Percentiles rank a stretch among this genome's conserved stretches.
Conservation (phyloP, 2,888 invertebrate species). For the Malachius bipustulatus region DNA sequence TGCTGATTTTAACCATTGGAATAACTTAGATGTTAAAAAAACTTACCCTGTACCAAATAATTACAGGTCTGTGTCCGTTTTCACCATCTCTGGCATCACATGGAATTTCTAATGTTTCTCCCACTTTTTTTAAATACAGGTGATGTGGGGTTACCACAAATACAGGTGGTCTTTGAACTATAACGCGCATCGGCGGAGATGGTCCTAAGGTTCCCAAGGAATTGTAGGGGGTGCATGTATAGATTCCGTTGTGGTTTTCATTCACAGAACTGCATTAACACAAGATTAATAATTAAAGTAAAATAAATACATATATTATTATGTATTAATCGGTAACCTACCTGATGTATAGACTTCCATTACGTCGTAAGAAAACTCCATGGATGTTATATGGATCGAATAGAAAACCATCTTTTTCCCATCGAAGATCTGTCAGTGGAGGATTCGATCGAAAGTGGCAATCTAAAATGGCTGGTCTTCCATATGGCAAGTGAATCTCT, state of each 20-base stretch:
- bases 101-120: conserved; percentile 67
- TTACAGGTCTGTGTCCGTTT: conserved; percentile 49
- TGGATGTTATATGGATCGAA: conserved; percentile 84
- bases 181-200: conserved; percentile 71
- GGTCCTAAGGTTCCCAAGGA: conserved; percentile 75
- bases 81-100: conserved; percentile 67
- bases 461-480: conserved; percentile 70
- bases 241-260: conserved; percentile 72
- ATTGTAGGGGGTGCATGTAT: conserved; percentile 87
- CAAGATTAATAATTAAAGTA: too few relatives aligned
- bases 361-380: conserved; percentile 72
- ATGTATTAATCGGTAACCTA: conserved; percentile 36
- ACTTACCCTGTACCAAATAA: conserved; percentile 56
- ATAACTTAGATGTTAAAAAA: too few relatives aligned
- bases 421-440: conserved; percentile 73
- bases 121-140: conserved; percentile 71
- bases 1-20: too few relatives aligned
- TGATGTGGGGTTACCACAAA: conserved; percentile 71
- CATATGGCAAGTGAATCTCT: conserved; percentile 73
- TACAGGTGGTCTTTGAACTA: conserved; percentile 74
- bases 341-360: conserved; percentile 65
- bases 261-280: conserved; percentile 74
- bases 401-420: conserved; percentile 88
- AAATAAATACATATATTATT: too few relatives aligned
- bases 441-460: conserved; percentile 91